Conservation (phyloP, 2,888 invertebrate genomes). For the Callyntrura sp. region DNA sequence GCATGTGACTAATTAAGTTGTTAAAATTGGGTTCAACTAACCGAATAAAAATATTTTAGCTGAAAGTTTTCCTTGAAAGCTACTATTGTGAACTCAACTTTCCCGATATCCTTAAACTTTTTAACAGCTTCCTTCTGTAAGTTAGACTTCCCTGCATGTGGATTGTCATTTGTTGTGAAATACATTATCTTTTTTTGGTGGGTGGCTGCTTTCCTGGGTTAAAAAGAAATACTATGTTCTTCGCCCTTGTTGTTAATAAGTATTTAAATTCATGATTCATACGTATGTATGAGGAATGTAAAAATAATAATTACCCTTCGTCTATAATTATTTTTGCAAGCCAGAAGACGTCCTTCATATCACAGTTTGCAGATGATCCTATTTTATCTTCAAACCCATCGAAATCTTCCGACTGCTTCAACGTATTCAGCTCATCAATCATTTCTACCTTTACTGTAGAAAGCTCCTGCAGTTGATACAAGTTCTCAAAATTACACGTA, state of each 20-base stretch:
- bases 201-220: conserved; percentile 77
- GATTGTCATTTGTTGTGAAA: conserved; percentile 81
- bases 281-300: too few species aligned
- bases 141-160: conserved; percentile 74
- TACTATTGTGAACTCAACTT: conserved; percentile 79
- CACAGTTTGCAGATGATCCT: conserved; percentile 74
- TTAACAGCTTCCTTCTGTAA: conserved; percentile 73
- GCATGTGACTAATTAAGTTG: background rate
- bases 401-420: conserved; percentile 74
- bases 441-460: conserved; percentile 76
- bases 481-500: conserved; percentile 74
- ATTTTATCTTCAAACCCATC: conserved; percentile 80
- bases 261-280: too few species aligned
- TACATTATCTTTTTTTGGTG: conserved; percentile 80
- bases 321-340: conserved; percentile 80
- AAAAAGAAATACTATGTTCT: too few species aligned
- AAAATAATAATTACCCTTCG: conserved; percentile 79
- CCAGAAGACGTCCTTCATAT: conserved; percentile 82
- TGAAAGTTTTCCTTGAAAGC: conserved; percentile 80
- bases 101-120: conserved; percentile 82
- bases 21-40: background rate
- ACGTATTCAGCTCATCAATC: conserved; percentile 79
- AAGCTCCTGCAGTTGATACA: conserved; percentile 80
- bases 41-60: conserved; percentile 72
- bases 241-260: too few species aligned